These are phyloP conservation scores for Callipepla squamata DNA, from an alignment of 2,113 vertebrate species.

Conservation along the genomic window DNA sequence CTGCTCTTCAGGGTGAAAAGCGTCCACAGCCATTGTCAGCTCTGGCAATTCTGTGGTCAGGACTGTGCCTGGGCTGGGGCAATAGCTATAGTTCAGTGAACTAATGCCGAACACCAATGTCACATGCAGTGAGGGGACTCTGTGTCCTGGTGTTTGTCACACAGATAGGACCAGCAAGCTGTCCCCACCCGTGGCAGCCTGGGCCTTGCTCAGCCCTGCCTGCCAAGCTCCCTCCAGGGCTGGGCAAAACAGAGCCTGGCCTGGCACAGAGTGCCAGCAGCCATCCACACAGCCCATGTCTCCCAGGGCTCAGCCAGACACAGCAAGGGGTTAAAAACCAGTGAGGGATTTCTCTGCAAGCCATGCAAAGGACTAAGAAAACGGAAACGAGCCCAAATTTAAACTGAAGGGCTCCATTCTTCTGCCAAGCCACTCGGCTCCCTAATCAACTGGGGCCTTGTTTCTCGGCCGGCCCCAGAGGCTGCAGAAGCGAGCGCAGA, in stretches of 20 bases:
- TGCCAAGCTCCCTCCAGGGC: accelerated
- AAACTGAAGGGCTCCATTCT: conserved; percentile 67
- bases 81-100: not conserved
- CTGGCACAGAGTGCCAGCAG: not conserved
- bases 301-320: not conserved
- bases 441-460: conserved; percentile 68
- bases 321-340: conserved; percentile 32
- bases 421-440: conserved; percentile 14
- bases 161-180: not conserved
- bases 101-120: not conserved
- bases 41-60: not conserved
- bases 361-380: conserved; percentile 12
- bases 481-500: conserved; percentile 27
- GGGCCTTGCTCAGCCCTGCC: not conserved
- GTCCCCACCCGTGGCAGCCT: not conserved
- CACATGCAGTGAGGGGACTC: not conserved
- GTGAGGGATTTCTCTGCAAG: not conserved
- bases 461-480: conserved; percentile 25
- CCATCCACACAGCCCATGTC: not conserved
- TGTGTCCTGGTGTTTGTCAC: not conserved
- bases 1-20: not conserved
- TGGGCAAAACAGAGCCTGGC: accelerated
- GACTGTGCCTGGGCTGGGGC: not conserved
- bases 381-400: conserved; percentile 60
- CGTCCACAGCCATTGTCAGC: not conserved